These are phyloP conservation scores for Picathartes gymnocephalus DNA, from an alignment of 2,113 vertebrate genomes.

Conservation along the genomic window DNA sequence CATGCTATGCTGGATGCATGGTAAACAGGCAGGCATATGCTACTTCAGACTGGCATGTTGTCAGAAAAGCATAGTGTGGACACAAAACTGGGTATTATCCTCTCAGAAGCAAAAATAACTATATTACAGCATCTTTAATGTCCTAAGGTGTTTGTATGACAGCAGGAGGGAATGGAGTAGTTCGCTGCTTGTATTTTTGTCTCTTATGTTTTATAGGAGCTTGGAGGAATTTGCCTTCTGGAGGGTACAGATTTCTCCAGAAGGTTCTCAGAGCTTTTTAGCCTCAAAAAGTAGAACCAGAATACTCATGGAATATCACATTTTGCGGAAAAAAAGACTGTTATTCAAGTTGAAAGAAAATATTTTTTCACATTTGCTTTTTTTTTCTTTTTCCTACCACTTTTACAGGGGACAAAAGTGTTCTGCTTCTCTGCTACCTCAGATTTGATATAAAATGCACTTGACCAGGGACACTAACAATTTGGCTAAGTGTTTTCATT, in stretches of 20 bases:
- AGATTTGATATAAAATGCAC: background rate
- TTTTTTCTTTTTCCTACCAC: background rate
- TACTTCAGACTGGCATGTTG: background rate
- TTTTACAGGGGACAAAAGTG: background rate
- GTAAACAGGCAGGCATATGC: background rate
- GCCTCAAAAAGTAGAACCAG: background rate
- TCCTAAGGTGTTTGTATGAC: background rate
- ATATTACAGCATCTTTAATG: background rate
- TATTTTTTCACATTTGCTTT: background rate
- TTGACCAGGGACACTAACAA: background rate
- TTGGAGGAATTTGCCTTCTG: background rate
- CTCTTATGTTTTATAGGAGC: background rate
- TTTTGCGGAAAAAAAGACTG: background rate
- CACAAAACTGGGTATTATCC: background rate
- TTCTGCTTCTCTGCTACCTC: background rate
- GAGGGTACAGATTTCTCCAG: background rate
- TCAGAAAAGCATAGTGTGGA: background rate
- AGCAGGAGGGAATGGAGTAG: background rate
- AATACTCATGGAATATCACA: background rate
- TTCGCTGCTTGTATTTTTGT: background rate
- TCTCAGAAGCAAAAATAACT: background rate
- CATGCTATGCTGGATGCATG: background rate
- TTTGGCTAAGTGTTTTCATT: background rate
- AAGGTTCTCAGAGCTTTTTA: background rate
- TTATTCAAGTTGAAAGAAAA: background rate